Conservation (phyloP, 2,888 invertebrate species). For the Steinernema carpocapsae region DNA sequence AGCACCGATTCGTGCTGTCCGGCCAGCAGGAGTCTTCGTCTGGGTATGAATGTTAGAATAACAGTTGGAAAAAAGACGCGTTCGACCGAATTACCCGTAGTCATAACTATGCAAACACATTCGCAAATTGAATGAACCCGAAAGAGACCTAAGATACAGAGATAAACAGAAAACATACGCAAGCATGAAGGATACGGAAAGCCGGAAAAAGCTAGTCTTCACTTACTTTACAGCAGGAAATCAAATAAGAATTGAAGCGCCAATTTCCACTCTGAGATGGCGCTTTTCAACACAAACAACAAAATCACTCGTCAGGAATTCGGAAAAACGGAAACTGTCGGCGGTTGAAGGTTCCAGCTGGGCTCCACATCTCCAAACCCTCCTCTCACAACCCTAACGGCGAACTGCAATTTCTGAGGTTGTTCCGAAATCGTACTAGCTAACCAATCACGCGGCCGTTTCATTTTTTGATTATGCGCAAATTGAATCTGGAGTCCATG, state of each 20-base stretch:
- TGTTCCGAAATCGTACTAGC: too few relatives aligned
- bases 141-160: not conserved
- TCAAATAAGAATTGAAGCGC: not conserved
- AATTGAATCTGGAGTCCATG: too few relatives aligned
- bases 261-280: not conserved
- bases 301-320: too few relatives aligned
- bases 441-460: too few relatives aligned
- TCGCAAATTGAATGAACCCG: conserved; percentile 27
- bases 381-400: too few relatives aligned
- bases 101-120: conserved; percentile 27
- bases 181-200: not conserved
- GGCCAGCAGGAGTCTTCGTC: conserved; percentile 4
- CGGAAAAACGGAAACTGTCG: too few relatives aligned
- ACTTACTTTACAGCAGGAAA: not conserved
- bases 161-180: conserved; percentile 21
- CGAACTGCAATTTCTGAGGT: too few relatives aligned
- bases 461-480: too few relatives aligned
- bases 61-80: conserved; percentile 20
- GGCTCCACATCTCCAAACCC: too few relatives aligned
- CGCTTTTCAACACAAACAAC: too few relatives aligned
- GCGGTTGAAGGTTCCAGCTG: too few relatives aligned
- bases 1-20: conserved; percentile 22
- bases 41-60: conserved; percentile 8
- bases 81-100: conserved; percentile 34
- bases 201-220: too few relatives aligned